Conservation (phyloP, 30 jellyfish, hydroid and myxozoan species). For the Morbakka virulenta region DNA sequence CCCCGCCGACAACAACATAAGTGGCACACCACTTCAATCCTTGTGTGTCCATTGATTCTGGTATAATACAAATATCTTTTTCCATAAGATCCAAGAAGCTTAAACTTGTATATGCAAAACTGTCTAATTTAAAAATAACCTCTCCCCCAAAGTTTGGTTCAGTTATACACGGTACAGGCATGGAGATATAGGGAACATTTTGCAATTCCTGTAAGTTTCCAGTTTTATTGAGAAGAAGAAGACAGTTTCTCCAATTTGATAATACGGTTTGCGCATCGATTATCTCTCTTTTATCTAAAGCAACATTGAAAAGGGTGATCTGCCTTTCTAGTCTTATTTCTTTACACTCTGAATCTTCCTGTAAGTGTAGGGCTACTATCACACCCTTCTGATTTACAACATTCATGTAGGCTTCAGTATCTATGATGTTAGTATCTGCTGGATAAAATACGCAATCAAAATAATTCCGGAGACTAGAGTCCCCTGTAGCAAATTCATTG, state of each 20-base stretch:
- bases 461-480: background rate
- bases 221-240: background rate
- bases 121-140: background rate
- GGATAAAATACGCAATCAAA: background rate
- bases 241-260: background rate
- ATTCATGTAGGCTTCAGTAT: background rate
- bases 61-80: background rate
- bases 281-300: background rate
- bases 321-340: background rate
- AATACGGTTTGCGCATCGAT: background rate
- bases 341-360: background rate
- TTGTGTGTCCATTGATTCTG: slow-evolving; percentile 57
- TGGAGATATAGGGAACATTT: background rate
- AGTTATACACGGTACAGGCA: background rate
- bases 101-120: background rate
- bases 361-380: background rate
- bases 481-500: background rate
- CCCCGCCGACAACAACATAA: slow-evolving; percentile 61
- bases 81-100: background rate
- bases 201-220: too few species aligned
- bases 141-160: background rate
- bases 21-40: slow-evolving; percentile 52
- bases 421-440: background rate
- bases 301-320: background rate
- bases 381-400: background rate